Conservation (phyloP, 1,140 invertebrate species). For the Macrotrachela quadricornifera region DNA sequence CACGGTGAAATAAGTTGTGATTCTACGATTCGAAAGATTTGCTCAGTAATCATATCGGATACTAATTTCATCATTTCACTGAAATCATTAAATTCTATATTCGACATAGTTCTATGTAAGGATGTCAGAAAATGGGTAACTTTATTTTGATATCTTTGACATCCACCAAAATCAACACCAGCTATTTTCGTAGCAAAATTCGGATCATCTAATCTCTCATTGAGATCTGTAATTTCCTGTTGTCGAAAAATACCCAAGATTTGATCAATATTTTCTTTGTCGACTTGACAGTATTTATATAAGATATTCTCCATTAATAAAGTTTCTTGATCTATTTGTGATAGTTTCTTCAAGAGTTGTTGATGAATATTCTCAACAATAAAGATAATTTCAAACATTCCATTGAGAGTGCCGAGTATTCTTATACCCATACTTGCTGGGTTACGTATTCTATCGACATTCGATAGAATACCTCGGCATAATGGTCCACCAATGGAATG, state of each 20-base stretch:
- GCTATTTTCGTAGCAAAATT: background rate
- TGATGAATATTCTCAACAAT: background rate
- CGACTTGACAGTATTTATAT: background rate
- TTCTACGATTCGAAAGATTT: background rate
- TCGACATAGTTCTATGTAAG: background rate
- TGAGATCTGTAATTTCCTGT: no score
- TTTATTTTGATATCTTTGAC: background rate
- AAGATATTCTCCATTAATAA: background rate
- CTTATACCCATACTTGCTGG: background rate
- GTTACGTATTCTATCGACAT: background rate
- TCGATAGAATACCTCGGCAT: background rate
- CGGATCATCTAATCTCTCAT: no score
- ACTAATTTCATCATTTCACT: background rate
- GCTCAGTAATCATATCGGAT: background rate
- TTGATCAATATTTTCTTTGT: background rate
- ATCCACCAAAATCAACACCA: background rate
- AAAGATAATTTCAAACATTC: background rate
- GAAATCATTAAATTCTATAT: background rate
- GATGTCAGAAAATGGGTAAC: background rate
- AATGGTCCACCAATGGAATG: background rate
- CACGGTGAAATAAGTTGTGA: background rate
- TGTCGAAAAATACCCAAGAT: no score
- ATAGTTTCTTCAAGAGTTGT: background rate
- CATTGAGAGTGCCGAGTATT: background rate
- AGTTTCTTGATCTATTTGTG: background rate